Base-by-base conservation (phyloP, 2,113 vertebrate species). In the Poeciliopsis prolifica region DNA sequence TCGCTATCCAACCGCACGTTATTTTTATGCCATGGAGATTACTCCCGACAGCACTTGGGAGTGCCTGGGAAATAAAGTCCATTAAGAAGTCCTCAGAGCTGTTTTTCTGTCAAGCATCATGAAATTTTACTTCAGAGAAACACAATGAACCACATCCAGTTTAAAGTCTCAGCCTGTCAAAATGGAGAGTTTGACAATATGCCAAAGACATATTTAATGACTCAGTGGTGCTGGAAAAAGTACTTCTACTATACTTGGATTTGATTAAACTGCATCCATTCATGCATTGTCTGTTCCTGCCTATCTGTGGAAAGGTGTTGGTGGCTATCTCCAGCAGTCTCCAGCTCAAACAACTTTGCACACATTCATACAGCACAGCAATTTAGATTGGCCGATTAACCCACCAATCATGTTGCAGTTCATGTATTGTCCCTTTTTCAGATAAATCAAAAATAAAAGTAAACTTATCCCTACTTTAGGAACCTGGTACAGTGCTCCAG, bases 11-110 rank as follows among this genome's bases (percentile, higher is more conserved):
- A 86, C 86, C 80, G 69, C 89, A 82, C 87, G 86, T 86, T 87
- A 91, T 92, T 92, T 90, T 91, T 87, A 89, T 88, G 81, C 79
- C 65, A 60, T 76, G 40, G 66, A 88, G 85, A 91, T 90, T 90
- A 87, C 80, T 82, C 84, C 81, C 68, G 73, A 85, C 84, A 81
- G 83, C 24, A 48, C 80, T 79, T 72, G 0, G 77, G 77, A 87
- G 86, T 84, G 81, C 87, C 79, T 83, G 76, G 87, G 81, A 92
- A 92, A 89, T 82, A 65, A 84, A 87, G 80, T 88, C 83, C 76
- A 88, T 89, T 90, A 88, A 75, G 30, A 75, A 31, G 48, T 78
- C 79, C 79, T 75, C 82, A 81, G 78, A 89, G 81, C 68, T 78
- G 85, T 87, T 82, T 80, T 86, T 86, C 82, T 89, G 77, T 81